These are phyloP conservation scores for Gari tellinella DNA, from an alignment of 2,888 invertebrate species.

Conservation along the genomic window DNA sequence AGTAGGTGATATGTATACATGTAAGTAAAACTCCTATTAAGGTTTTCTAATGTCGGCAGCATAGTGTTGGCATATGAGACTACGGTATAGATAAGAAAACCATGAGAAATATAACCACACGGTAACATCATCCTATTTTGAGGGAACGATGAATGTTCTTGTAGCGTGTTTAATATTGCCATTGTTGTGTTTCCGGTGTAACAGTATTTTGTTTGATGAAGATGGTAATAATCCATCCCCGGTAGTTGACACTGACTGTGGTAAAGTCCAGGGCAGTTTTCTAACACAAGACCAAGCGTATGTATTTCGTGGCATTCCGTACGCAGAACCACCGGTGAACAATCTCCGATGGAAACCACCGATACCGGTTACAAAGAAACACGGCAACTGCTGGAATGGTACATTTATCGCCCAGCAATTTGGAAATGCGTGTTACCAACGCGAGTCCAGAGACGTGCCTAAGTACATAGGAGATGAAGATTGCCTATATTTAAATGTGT, in stretches of 20 bases:
- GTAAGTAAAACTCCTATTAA: too few species aligned
- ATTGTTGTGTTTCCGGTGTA: too few species aligned
- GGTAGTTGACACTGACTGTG: constrained; percentile 55
- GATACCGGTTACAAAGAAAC: constrained; percentile 9
- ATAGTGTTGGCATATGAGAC: too few species aligned
- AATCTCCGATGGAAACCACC: constrained; percentile 65
- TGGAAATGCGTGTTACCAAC: constrained; percentile 57
- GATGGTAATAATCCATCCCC: too few species aligned
- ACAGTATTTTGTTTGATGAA: too few species aligned
- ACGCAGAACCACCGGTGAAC: constrained; percentile 65
- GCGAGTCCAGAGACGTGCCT: constrained; percentile 5
- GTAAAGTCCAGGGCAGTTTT: constrained; percentile 49
- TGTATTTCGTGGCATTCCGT: constrained; percentile 69
- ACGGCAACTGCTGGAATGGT: constrained; percentile 62
- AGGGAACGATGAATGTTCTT: too few species aligned
- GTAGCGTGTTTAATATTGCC: too few species aligned
- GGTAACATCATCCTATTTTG: too few species aligned
- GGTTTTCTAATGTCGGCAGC: too few species aligned
- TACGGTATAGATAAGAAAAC: too few species aligned
- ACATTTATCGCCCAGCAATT: background rate
- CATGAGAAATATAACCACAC: too few species aligned
- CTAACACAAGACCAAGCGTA: constrained; percentile 30
- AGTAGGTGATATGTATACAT: too few species aligned
- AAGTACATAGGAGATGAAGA: constrained; percentile 69
- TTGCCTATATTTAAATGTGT: constrained; percentile 78